Evolutionary conservation across 2,797 vertebrate genomes (phyloP), one percentile per base, ranked within the genome.

Genomic region (Odontamblyopus lacepedii): DNA sequence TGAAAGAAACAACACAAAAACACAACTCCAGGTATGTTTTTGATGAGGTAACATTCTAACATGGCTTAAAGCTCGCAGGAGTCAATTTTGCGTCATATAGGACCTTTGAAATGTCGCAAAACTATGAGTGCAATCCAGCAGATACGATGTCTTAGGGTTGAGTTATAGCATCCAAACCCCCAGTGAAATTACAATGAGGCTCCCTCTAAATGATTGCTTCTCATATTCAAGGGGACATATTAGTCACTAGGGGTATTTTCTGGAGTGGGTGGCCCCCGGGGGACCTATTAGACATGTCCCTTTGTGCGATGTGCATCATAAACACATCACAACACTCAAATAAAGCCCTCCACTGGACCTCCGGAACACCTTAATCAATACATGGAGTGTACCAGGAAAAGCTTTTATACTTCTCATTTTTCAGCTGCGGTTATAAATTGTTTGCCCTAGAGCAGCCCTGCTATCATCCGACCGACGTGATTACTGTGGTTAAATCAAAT

Each of bases 251-350:
- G 7, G 73, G 76, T 71, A 86, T 85, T 85, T 87, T 85, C 83
- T 77, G 78, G 78, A 18, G 78, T 76, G 76, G 87, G 84, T 76
- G 77, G 83, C 73, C 76, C 79, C 80, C 77, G 56, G 78, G 7
- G 72, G 80, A 77, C 87, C 84, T 83, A 83, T 85, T 82, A 86
- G 82, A 82, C 76, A 51, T 67, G 80, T 78, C 81, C 87, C 85
- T 82, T 86, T 81, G 85, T 87, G 74, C 80, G 7, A 30, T 19
- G 63, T 2, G 81, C 75, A 72, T 83, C 87, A 89, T 86, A 86
- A 91, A 89, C 87, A 84, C 81, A 90, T 89, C 85, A 85, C 78
- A 86, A 83, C 83, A 80, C 84, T 87, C 80, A 82, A 82, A 88
- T 86, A 84, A 89, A 89, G 69, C 79, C 74, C 67, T 88, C 77